Base-by-base conservation (phyloP, 1,140 invertebrate species). In the Parasteatoda tepidariorum region DNA sequence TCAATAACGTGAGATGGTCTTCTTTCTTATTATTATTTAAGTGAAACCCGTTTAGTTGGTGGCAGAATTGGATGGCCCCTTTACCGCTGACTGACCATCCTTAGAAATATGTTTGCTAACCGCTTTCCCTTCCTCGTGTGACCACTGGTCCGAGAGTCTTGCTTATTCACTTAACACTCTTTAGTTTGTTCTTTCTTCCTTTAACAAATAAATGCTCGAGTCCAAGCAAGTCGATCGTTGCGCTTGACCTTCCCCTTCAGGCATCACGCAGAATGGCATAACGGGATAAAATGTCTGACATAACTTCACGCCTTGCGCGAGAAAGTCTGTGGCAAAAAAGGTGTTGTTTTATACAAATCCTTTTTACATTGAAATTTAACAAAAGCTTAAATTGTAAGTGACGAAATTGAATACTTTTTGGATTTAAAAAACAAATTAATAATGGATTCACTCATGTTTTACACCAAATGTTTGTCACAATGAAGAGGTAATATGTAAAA, bases 1-100 rank as follows among this genome's bases (percentile, higher is more conserved):
- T 75, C 57, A 75, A 62, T 57, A 75, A 75, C 73, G 73, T 75
- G 73, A 75, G 73, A 75, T 48, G 18, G 73, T 34, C 57, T 26
- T 7, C 57, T 48, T 48, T 59, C 57, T 5, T 59, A 13, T 26
- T 22, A 9, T n/a, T n/a, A 48, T 48, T 18, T 2, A 48, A 48
- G 38, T 48, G 38, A 48, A 48, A 48, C 38, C 38, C 38, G 38
- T 48, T 18, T 18, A 48, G 38, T 48, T 9, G 38, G 13, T 6
- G 38, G 13, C 13, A n/a, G n/a, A n/a, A 5, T 41, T 13, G 38
- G 38, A 13, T 48, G 38, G 38, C 38, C 38, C 38, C 38, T 48
- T 48, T 48, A 9, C 38, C 38, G 9, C 1, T 48, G 38, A 18
- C 4, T 48, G 38, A 18, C 38, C 38, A 48, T 48, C 38, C 38